Evolutionary conservation across 2,113 vertebrate species (phyloP), one percentile per base, ranked within the genome.

Genomic region (Petroica traversi): DNA sequence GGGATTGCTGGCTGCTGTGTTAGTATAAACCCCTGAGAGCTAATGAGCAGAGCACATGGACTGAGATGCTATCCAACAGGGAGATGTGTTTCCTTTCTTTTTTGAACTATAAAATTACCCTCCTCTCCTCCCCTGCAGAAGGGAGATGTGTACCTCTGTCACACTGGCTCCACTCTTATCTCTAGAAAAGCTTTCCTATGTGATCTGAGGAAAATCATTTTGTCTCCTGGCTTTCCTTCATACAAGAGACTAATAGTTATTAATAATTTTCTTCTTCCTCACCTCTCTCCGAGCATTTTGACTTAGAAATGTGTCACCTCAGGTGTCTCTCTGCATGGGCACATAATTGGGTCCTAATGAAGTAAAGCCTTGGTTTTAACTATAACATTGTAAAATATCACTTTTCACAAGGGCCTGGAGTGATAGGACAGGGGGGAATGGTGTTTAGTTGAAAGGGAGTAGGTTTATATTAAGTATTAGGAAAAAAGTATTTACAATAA

Each of bases 11-110:
- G 38, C 40, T 62, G 88, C 59, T 95, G 58, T 95, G 84, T 69
- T 62, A 62, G 73, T 52, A 71, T 57, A 81, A 80, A 92, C 83
- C 19, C 2, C 52, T 16, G 57, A 26, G 79, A 67, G 59, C 63
- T 93, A 71, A 92, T 11, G 64, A 93, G 67, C 80, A 59, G 51
- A 92, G 57, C 55, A 88, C 59, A 3, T 3, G 61, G 14, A 51
- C 61, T 57, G 64, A 93, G 95, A 84, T 94, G 54, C n/a, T 89
- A 68, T 95, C 92, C 76, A 57, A 8, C 43, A 71, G 43, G 71
- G 51, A 97, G 51, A 86, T 34, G 22, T 5, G 0, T 36, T 57
- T 22, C 19, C 62, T 63, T 63, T 46, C 15, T n/a, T 49, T 38
- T 68, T 71, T 85, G 4, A 89, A 41, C 41, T 78, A 6, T 5